Percentiles rank a stretch among this genome's conserved stretches.
Conservation (phyloP, 2,888 invertebrate genomes). For the Calameuta idolon region DNA sequence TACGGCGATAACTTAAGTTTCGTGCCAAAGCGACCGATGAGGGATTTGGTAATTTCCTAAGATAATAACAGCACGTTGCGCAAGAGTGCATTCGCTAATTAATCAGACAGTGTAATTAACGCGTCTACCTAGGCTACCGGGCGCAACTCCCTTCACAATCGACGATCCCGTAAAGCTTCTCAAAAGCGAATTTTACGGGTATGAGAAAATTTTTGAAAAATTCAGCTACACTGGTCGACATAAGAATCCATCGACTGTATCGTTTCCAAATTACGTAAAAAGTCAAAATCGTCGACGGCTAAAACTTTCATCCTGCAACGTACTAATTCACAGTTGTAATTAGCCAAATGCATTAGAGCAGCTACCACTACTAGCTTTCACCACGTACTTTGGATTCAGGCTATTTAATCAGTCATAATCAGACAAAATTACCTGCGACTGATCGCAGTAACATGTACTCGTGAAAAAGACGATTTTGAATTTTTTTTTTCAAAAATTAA, state of each 20-base stretch:
- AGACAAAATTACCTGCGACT: background rate
- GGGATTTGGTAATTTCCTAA: background rate
- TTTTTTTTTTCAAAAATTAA: too few relatives aligned
- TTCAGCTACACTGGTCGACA: background rate
- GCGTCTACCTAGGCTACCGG: background rate
- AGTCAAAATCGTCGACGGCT: too few relatives aligned
- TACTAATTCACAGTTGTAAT: constrained; percentile 9
- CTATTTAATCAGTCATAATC: background rate
- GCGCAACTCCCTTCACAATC: background rate
- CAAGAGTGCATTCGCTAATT: background rate
- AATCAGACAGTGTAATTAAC: background rate
- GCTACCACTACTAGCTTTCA: background rate
- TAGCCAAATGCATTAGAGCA: constrained; percentile 4
- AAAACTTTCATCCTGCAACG: background rate
- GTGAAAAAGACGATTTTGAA: too few relatives aligned
- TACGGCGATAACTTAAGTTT: background rate
- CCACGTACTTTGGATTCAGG: background rate
- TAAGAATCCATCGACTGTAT: background rate
- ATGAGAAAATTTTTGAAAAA: background rate
- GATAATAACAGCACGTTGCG: background rate
- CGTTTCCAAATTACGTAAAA: background rate
- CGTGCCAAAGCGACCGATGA: background rate
- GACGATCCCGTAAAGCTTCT: background rate
- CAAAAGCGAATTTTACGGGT: background rate
- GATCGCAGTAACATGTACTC: background rate